Evolutionary conservation across 1,140 invertebrate genomes (phyloP), one percentile per base, ranked within the genome.

Genomic region (Callitettix versicolor): DNA sequence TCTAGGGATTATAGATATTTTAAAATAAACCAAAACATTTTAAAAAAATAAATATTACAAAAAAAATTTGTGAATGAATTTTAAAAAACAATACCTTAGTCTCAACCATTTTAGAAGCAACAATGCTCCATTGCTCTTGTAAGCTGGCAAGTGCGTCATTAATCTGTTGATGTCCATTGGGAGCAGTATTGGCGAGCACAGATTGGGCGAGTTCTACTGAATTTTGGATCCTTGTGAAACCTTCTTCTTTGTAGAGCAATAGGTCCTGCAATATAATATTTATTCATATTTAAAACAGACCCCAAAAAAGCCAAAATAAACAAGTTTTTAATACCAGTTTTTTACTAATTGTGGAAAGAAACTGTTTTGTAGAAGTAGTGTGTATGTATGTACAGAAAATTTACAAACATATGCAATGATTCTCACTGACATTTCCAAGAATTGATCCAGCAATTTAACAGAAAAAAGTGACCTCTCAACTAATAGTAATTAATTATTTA

Each of bases 131-230:
- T 62, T 91, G 82, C 64, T 91, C 87, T 74, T 96, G 92, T 44
- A 96, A 71, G 50, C 82, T 79, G 12, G 85, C 80, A 15, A 96
- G 72, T 18, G 82, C 79, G 58, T 87, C 83, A 62, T 94, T 93
- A 44, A 96, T 91, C 7, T 79, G 76, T 59, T 85, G 81, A 64
- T 96, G 91, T 1, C 93, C 94, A 42, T 78, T 67, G 1, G 91
- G 85, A 3, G 91, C 86, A 0, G 93, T 97, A 63, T 95, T 95
- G 0, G 90, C 89, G 56, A 96, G 68, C n/a, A 96, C 90, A 61
- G 82, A 82, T 71, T 96, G 92, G 0, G 90, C 88, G 60, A 89
- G 70, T 68, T 96, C 93, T 17, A 95, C 81, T 22, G 91, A 79
- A 52, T 79, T 80, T 66, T 96, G 90, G 34, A 84, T 82, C 70